Evolutionary conservation across 2,797 vertebrate species (phyloP).

Genomic region (Intellagama lesueurii): DNA sequence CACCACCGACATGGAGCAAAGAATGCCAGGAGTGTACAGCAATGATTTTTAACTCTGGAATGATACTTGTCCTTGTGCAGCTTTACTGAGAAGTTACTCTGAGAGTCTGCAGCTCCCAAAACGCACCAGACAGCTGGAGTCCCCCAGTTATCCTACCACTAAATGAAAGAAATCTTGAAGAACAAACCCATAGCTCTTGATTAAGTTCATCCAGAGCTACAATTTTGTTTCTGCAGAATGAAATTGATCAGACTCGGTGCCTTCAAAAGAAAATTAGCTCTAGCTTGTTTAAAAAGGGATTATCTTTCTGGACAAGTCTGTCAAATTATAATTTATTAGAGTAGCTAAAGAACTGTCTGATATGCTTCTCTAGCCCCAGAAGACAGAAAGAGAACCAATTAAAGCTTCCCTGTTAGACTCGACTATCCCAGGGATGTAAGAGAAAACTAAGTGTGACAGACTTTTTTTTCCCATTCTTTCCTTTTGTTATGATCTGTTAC

Average conservation of each 20-base stretch:
- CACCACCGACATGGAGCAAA: neutral
- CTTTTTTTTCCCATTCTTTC: neutral
- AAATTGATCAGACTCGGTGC: constrained; percentile 19
- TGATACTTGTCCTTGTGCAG: neutral
- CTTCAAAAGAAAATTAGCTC: constrained; percentile 22
- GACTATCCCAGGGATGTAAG: neutral
- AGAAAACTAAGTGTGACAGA: neutral
- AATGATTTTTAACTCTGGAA: neutral
- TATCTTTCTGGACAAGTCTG: constrained; percentile 2
- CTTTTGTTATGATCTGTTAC: neutral
- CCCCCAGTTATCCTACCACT: too few species aligned
- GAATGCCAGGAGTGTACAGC: neutral
- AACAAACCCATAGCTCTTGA: neutral
- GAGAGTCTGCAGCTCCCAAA: too few species aligned
- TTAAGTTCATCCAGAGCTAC: neutral
- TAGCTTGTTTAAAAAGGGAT: neutral
- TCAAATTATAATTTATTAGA: constrained; percentile 5
- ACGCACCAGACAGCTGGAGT: too few species aligned
- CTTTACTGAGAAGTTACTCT: too few species aligned
- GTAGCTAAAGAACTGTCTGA: constrained; percentile 15
- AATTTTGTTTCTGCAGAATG: neutral
- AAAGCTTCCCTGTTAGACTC: neutral
- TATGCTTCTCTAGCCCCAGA: neutral
- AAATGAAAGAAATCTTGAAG: neutral
- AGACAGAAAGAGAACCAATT: constrained; percentile 24